phyloP scores from a whole-genome alignment of 2,113 vertebrate species.

The Pachypanchax playfairii region DNA sequence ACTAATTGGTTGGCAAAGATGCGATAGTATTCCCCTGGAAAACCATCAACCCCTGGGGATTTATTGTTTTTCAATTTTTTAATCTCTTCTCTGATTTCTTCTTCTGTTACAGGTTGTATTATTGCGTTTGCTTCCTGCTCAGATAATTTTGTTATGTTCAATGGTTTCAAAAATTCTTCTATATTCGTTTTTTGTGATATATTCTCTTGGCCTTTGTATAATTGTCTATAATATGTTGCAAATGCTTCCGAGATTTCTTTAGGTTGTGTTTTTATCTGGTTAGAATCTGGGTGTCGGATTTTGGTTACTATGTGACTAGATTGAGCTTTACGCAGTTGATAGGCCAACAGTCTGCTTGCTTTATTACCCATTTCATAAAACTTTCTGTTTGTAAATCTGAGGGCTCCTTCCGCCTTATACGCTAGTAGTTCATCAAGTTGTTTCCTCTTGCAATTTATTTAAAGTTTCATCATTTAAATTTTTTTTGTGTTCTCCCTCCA shows the following conservation, averaged over 20 bases:
- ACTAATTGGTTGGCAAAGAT: background rate
- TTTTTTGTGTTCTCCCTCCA: background rate
- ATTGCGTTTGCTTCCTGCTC: background rate
- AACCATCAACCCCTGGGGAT: background rate
- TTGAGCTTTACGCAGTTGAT: background rate
- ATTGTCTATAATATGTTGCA: background rate
- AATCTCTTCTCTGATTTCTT: background rate
- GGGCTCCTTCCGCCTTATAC: background rate
- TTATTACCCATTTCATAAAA: constrained; percentile 3
- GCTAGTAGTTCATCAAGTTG: background rate
- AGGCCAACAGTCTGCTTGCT: background rate
- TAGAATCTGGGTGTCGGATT: background rate
- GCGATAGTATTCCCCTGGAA: background rate
- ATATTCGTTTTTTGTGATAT: background rate
- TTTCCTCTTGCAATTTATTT: background rate
- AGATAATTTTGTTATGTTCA: background rate
- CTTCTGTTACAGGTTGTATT: background rate
- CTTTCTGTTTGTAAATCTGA: background rate
- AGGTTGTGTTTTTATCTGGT: background rate
- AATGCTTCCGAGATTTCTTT: background rate
- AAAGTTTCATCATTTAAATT: background rate
- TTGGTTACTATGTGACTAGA: background rate
- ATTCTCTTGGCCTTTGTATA: background rate
- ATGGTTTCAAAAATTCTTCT: too few relatives aligned
- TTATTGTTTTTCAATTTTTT: constrained; percentile 3